Evolutionary conservation across 2,888 invertebrate genomes (phyloP), one percentile per base, ranked within the genome.

Genomic region (Ophion costatus): DNA sequence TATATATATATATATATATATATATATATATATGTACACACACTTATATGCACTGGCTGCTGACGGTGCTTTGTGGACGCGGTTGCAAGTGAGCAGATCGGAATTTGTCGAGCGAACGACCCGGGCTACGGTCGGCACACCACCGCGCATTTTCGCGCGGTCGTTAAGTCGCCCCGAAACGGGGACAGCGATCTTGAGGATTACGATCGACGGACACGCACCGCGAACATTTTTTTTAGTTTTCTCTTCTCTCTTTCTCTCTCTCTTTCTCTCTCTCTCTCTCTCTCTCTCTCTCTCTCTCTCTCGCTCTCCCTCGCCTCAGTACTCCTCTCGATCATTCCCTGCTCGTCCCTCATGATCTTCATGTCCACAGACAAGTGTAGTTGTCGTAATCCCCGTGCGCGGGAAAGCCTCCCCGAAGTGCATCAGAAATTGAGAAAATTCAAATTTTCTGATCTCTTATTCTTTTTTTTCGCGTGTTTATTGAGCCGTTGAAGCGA

Each of bases 191-290:
- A 79, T 84, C 75, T 75, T 56, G 77, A 64, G 82, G 79, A 82
- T 84, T 84, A 84, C 84, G 84, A 84, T 84, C 84, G 74, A 57
- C 69, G 61, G 66, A 79, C 84, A 82, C 84, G 79, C 82, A 82
- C 70, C 24, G 5, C 14, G 20, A 17, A 1, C n/a, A 10, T 69
- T 70, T 78, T 67, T 70, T 63, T 22, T 29, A 29, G 29, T 29
- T 29, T 29, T 29, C 29, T 4, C 29, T 14, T 51, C 51, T 11
- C 42, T 29, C 63, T 22, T 61, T 11, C 11, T 45, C 14, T 45
- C 42, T 3, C 20, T 45, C 4, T 14, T 24, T 9, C 17, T 0
- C 59, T 66, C 59, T 64, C 61, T 51, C 24, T 42, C 24, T 51
- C 42, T 51, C 51, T 11, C 42, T 24, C 61, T 22, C 73, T 10